Conservation (phyloP, 2,113 vertebrate species). For the Atlantisia rogersi region DNA sequence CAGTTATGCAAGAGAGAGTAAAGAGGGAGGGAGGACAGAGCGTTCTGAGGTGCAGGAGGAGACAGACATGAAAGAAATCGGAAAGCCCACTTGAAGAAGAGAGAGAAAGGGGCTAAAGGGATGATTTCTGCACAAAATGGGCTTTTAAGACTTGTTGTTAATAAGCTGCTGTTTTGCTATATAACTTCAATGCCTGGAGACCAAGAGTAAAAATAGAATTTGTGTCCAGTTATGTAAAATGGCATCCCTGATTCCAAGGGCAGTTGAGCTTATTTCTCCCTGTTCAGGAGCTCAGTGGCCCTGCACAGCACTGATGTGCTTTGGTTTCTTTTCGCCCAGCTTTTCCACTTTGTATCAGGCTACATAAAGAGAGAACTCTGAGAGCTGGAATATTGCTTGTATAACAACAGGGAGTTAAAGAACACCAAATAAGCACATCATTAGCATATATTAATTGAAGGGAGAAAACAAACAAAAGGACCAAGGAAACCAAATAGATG, state of each 20-base stretch:
- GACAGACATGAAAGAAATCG: not conserved
- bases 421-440: slow-evolving; percentile 27
- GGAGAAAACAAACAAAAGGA: slow-evolving; percentile 13
- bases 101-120: not conserved
- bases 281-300: not conserved
- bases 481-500: slow-evolving; percentile 35
- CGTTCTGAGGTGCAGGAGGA: not conserved
- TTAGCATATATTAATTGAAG: slow-evolving; percentile 58
- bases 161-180: not conserved
- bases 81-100: not conserved
- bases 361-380: not conserved
- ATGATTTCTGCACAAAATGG: not conserved
- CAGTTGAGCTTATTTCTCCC: not conserved
- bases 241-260: not conserved
- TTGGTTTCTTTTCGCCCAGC: not conserved
- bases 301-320: not conserved
- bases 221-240: not conserved
- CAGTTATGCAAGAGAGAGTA: not conserved
- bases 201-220: not conserved
- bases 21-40: not conserved
- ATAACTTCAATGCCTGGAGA: not conserved
- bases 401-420: slow-evolving; percentile 11
- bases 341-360: not conserved
- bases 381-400: not conserved
- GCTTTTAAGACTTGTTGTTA: not conserved